A percentile compares a stretch with the other conserved stretches of the same genome.
These are phyloP conservation scores for Orchesella cincta DNA, from an alignment of 1,140 invertebrate genomes.

Conservation along the genomic window DNA sequence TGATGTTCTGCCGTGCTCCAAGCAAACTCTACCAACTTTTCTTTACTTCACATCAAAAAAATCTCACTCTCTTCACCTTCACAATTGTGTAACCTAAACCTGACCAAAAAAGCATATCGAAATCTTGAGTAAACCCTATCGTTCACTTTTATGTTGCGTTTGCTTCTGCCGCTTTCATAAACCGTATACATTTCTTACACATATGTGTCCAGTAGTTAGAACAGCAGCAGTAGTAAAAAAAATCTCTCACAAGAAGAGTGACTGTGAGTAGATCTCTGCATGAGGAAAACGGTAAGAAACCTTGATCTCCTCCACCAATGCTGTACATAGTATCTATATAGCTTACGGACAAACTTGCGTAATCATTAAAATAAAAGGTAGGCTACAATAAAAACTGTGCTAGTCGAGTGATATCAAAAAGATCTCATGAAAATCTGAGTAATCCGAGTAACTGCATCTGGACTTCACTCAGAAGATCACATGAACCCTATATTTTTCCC, in stretches of 20 bases:
- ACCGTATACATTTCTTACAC: neutral
- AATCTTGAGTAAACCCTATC: conserved; percentile 17
- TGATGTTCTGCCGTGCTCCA: too few species aligned
- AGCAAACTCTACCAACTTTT: too few species aligned
- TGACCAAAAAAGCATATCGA: conserved; percentile 28
- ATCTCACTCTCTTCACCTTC: too few species aligned
- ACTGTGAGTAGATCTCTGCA: neutral
- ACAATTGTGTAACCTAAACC: conserved; percentile 14
- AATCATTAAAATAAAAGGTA: too few species aligned
- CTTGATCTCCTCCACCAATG: neutral
- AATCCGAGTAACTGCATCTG: neutral
- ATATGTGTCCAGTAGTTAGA: neutral
- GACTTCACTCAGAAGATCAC: neutral
- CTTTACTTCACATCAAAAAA: too few species aligned
- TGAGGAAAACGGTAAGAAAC: neutral
- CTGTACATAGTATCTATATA: neutral
- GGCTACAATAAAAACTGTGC: too few species aligned
- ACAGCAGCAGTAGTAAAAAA: neutral
- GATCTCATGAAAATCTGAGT: neutral
- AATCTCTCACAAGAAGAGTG: neutral
- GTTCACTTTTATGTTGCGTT: neutral
- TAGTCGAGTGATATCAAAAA: too few species aligned
- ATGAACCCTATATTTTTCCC: neutral
- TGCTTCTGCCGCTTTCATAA: neutral
- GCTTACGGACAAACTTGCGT: too few species aligned